Evolutionary conservation across 37 sponge, comb jelly and placozoan genomes (phyloP), one percentile per base, ranked within the genome.

Genomic region (Spongilla lacustris): DNA sequence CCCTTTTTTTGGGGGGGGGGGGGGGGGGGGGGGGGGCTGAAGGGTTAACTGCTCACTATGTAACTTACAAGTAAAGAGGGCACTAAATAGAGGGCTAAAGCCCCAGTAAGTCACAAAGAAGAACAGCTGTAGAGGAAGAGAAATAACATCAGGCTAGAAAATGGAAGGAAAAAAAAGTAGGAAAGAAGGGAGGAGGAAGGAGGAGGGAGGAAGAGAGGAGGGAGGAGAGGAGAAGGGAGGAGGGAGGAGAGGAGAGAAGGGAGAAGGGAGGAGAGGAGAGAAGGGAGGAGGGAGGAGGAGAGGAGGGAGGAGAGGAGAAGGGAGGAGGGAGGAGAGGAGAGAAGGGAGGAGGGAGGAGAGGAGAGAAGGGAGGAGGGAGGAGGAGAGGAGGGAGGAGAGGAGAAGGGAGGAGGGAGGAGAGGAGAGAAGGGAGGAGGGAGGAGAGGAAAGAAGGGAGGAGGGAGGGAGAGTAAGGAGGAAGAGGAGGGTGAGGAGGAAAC

Each of bases 31-130:
- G 35, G 76, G 28, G 22, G 26, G 26, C 73, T 11, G 25, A 12
- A n/a, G n/a, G n/a, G n/a, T n/a, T n/a, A n/a, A n/a, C n/a, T n/a
- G n/a, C n/a, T n/a, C 46, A 4, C 35, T 49, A 24, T 22, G 12
- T 17, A 32, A 86, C 89, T 88, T 48, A 88, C 89, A 88, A 69
- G 83, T 30, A 21, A 32, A 14, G 37, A 67, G 41, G 8, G 84
- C 84, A 8, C 48, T 36, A 13, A 87, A 12, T 22, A 91, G 26
- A 30, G 82, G 68, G 0, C 46, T 35, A 72, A 94, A 94, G 10
- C 58, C 28, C 93, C 89, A 91, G 84, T 37, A 91, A 3, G 74
- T 68, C 27, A 87, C 25, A 6, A 50, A 46, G 75, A 94, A 94
- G 76, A 94, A 94, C n/a, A 90, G 73, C 86, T 88, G 72, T 38